Conservation (phyloP, 2,797 vertebrate genomes). For the Centropyge bicolor region DNA sequence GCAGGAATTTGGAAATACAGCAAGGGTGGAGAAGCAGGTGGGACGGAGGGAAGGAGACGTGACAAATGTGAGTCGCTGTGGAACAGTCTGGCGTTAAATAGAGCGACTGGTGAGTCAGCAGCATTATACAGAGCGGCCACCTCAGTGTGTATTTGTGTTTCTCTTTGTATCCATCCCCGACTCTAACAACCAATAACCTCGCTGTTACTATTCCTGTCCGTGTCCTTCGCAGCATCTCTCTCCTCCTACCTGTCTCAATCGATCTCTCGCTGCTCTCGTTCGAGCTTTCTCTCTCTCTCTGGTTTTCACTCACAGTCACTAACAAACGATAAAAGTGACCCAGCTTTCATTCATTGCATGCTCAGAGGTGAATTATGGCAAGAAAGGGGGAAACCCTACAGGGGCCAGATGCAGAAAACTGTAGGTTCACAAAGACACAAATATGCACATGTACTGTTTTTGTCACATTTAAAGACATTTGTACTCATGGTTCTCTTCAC, state of each 20-base stretch:
- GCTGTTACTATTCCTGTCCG: constrained; percentile 47
- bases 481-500: not conserved
- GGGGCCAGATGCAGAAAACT: not conserved
- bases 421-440: not conserved
- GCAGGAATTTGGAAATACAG: constrained; percentile 23
- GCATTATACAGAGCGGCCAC: constrained; percentile 28
- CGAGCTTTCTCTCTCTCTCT: not conserved
- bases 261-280: constrained; percentile 29
- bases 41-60: constrained; percentile 31
- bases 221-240: constrained; percentile 46
- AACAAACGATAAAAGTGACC: constrained; percentile 1
- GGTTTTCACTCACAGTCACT: constrained; percentile 12
- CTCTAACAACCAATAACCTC: constrained; percentile 32
- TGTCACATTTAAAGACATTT: not conserved
- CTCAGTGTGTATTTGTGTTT: constrained; percentile 37
- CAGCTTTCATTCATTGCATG: not conserved
- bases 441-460: not conserved
- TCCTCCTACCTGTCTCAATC: constrained; percentile 38
- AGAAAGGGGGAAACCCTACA: not conserved
- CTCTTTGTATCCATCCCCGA: constrained; percentile 10
- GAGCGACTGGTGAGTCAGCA: constrained; percentile 64
- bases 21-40: constrained; percentile 7
- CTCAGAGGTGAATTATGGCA: not conserved
- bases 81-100: constrained; percentile 52
- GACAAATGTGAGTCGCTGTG: constrained; percentile 48